Evolutionary conservation across 2,888 invertebrate species (phyloP).

Genomic region (Dryococelus australis): DNA sequence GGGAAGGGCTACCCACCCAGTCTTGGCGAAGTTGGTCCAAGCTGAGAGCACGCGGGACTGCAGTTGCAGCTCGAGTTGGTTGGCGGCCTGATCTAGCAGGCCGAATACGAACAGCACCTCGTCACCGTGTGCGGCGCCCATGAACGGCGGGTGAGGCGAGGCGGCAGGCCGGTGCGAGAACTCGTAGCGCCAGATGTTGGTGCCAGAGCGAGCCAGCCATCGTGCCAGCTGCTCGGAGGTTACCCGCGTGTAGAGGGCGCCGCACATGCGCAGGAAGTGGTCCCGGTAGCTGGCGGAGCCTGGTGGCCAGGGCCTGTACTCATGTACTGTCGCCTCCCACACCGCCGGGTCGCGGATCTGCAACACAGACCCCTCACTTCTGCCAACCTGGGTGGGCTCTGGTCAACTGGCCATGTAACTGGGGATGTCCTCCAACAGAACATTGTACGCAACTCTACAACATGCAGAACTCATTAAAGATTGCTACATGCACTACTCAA

Average conservation of each 20-base stretch:
- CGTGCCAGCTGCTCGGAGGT: conserved; percentile 44
- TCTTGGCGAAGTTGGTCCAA: conserved; percentile 47
- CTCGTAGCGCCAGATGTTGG: conserved; percentile 49
- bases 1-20: conserved; percentile 44
- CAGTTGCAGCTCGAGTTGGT: conserved; percentile 40
- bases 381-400: neutral
- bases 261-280: conserved; percentile 46
- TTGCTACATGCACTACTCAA: no score
- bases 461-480: no score
- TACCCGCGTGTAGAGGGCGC: conserved; percentile 44
- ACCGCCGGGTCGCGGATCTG: conserved; percentile 25
- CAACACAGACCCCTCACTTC: neutral
- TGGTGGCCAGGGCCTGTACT: conserved; percentile 18
- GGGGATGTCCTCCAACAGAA: no score
- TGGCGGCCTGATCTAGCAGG: conserved; percentile 29
- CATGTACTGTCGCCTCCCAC: conserved; percentile 25
- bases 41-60: conserved; percentile 40
- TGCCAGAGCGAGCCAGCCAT: conserved; percentile 38
- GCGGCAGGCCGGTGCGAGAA: conserved; percentile 50
- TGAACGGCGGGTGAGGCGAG: conserved; percentile 46
- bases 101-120: conserved; percentile 48
- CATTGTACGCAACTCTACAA: no score
- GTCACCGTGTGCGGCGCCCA: conserved; percentile 48
- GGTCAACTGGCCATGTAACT: neutral
- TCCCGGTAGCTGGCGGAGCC: conserved; percentile 18